Conservation (phyloP, 2,113 vertebrate genomes). For the Nothobranchius kuhntae region DNA sequence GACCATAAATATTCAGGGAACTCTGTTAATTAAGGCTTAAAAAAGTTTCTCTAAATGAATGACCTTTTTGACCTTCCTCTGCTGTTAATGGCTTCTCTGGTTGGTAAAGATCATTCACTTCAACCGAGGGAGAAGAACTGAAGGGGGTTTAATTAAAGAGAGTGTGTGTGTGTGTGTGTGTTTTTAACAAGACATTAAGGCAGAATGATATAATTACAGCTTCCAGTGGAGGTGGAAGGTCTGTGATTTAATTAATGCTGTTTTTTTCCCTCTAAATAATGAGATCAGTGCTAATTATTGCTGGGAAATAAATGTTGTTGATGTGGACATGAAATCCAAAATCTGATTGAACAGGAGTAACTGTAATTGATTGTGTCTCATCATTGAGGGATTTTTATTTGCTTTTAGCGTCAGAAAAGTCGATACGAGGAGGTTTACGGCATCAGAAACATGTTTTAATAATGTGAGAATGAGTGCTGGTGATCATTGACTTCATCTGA, state of each 20-base stretch:
- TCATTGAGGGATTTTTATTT: too few species aligned
- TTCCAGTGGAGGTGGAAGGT: constrained; percentile 41
- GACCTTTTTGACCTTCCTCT: constrained; percentile 16
- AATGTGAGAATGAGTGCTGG: too few species aligned
- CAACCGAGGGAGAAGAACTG: constrained; percentile 40
- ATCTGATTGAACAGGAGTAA: neutral
- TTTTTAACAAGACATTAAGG: constrained; percentile 22
- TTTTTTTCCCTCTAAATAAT: constrained; percentile 8
- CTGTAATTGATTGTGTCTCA: too few species aligned
- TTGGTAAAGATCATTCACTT: constrained; percentile 3
- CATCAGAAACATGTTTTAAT: too few species aligned
- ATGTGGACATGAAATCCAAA: neutral
- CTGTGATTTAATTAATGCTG: constrained; percentile 50
- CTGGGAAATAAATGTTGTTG: constrained; percentile 10
- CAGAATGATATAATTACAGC: constrained; percentile 54
- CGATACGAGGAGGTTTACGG: too few species aligned
- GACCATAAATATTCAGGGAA: constrained; percentile 18
- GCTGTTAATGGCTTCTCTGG: constrained; percentile 28
- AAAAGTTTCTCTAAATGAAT: constrained; percentile 4
- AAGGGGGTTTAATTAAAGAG: constrained; percentile 62
- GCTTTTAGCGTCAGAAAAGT: too few species aligned
- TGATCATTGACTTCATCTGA: too few species aligned
- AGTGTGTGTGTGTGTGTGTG: constrained; percentile 6
- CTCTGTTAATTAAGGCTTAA: constrained; percentile 26
- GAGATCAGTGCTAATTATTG: constrained; percentile 40